Evolutionary conservation across 2,888 invertebrate genomes (phyloP).

Genomic region (Bimastos eiseni): DNA sequence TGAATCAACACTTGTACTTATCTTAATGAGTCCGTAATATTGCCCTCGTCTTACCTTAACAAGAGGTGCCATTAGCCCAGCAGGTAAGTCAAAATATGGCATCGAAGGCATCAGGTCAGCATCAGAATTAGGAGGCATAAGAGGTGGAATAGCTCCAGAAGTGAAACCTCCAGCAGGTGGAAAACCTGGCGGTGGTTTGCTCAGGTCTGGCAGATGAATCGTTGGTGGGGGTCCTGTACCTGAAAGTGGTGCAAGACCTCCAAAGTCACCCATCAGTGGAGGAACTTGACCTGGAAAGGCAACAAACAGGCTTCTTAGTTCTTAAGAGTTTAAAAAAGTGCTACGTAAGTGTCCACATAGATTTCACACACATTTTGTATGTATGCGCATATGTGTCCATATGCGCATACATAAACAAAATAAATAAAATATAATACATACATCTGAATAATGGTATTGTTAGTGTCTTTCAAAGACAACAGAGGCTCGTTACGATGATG

Average conservation of each 20-base stretch:
- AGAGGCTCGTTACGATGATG: background rate
- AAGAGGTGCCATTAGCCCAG: slow-evolving; percentile 95
- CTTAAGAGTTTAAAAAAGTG: background rate
- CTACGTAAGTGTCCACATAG: background rate
- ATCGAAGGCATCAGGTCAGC: slow-evolving; percentile 75
- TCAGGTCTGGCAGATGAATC: slow-evolving; percentile 52
- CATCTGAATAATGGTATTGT: background rate
- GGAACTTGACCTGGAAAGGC: slow-evolving; percentile 14
- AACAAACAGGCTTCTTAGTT: background rate
- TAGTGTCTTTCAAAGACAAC: background rate
- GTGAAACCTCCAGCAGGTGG: slow-evolving; percentile 47
- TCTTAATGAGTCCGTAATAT: background rate
- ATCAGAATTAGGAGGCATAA: slow-evolving; percentile 48
- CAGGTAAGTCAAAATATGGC: slow-evolving; percentile 94
- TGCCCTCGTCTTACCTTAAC: slow-evolving; percentile 75
- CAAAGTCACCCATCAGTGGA: background rate
- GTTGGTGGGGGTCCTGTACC: slow-evolving; percentile 29
- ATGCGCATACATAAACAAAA: background rate
- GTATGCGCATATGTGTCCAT: background rate
- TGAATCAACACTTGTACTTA: background rate
- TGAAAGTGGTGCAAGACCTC: slow-evolving; percentile 25
- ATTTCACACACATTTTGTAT: background rate
- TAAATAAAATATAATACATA: background rate
- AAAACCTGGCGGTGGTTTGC: slow-evolving; percentile 50
- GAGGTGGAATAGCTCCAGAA: slow-evolving; percentile 62